Evolutionary conservation across 2,888 invertebrate species (phyloP), one percentile per base, ranked within the genome.

Genomic region (Unio pictorum): DNA sequence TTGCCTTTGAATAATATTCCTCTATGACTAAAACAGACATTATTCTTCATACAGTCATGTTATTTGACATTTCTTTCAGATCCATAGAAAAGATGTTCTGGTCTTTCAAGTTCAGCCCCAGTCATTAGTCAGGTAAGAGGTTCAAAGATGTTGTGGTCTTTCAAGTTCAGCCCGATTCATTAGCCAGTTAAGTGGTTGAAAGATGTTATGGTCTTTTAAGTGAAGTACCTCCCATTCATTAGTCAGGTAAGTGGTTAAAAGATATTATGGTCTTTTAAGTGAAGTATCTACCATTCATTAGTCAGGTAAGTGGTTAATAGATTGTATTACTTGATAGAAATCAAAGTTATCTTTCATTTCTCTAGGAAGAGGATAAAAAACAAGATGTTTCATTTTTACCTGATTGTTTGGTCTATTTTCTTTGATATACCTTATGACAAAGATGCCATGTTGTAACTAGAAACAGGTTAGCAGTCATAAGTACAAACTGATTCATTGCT

Each of bases 111-210:
- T 82, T 28, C 76, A 84, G 45, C 84, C 86, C 18, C 79, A 80
- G 55, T 82, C 81, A 56, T 76, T 87, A 69, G 73, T 83, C 67
- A 84, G 82, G 86, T 85, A 78, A 71, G 75, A 64, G 34, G 8
- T 7, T 34, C 23, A 82, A 81, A 71, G 80, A 82, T 61, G 66
- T 86, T 20, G 34, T 85, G 28, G 68, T 69, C 54, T 81, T 86
- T 68, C 77, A 79, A 60, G 67, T 82, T 26, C 74, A 84, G 45
- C 84, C 86, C 17, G 78, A 81, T 56, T 82, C 80, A 56, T 76
- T 87, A 69, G 73, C 82, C 66, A 84, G 82, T 85, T 85, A 78
- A 71, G 75, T 64, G 30, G 30, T 4, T 30, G 5, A 4, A 81
- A 71, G 80, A 82, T 61, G 66, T 86, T 20, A 34, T 86, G 28